Conservation (phyloP, 2,113 vertebrate genomes). For the Pollimyrus isidori region DNA sequence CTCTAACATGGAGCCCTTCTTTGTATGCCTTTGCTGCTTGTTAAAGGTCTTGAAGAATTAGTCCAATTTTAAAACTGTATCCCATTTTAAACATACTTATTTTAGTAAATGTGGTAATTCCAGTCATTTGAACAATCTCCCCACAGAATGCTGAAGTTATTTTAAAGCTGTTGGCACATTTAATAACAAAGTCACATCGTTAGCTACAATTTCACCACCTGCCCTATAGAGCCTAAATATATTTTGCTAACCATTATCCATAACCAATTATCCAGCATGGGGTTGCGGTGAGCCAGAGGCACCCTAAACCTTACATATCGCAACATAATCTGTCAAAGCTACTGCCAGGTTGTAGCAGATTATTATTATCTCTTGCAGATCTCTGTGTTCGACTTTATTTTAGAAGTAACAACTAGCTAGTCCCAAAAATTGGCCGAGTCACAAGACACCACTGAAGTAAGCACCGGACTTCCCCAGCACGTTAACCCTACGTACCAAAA, state of each 20-base stretch:
- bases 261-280: not conserved
- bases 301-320: not conserved
- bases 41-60: not conserved
- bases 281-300: not conserved
- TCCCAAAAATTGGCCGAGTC: not conserved
- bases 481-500: not conserved
- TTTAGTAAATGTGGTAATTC: conserved; percentile 1
- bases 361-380: not conserved
- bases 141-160: not conserved
- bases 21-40: not conserved
- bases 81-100: not conserved
- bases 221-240: not conserved
- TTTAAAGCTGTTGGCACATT: not conserved
- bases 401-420: not conserved
- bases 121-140: not conserved
- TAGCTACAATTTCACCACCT: not conserved
- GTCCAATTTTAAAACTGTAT: not conserved
- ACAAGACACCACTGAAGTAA: not conserved
- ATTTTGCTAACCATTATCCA: not conserved
- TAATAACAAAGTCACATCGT: not conserved
- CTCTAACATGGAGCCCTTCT: not conserved
- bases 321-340: not conserved
- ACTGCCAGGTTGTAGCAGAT: not conserved
- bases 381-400: not conserved
- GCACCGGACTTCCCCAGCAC: not conserved